Percentiles rank a stretch among this genome's conserved stretches.
Conservation (phyloP, 2,113 vertebrate genomes). For the Puntigrus tetrazona region DNA sequence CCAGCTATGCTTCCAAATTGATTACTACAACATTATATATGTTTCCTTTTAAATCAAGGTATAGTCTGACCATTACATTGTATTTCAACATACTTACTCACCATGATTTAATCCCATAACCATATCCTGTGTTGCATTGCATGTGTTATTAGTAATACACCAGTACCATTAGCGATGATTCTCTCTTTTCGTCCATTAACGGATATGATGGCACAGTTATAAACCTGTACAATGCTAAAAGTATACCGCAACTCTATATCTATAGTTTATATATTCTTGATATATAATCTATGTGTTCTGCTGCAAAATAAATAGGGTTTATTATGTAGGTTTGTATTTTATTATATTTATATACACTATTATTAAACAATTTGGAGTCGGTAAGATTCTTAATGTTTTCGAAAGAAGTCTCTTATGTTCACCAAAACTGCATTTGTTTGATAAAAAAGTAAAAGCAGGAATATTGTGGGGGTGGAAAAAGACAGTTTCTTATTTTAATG, state of each 20-base stretch:
- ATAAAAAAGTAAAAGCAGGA: neutral
- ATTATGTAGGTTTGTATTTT: too few relatives aligned
- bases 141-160: neutral
- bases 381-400: neutral
- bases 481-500: neutral
- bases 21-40: neutral
- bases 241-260: neutral
- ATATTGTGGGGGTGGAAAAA: neutral
- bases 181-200: neutral
- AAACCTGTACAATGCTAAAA: too few relatives aligned
- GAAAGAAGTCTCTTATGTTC: neutral
- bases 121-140: neutral
- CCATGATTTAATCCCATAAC: neutral
- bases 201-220: neutral
- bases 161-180: neutral
- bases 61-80: neutral
- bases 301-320: too few relatives aligned
- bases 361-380: neutral
- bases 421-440: neutral
- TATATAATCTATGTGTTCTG: too few relatives aligned
- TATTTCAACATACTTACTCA: neutral
- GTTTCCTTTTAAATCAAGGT: neutral
- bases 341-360: neutral
- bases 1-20: neutral
- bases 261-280: neutral